Evolutionary conservation across 1,140 invertebrate genomes (phyloP).

Genomic region (Caerostris darwini): DNA sequence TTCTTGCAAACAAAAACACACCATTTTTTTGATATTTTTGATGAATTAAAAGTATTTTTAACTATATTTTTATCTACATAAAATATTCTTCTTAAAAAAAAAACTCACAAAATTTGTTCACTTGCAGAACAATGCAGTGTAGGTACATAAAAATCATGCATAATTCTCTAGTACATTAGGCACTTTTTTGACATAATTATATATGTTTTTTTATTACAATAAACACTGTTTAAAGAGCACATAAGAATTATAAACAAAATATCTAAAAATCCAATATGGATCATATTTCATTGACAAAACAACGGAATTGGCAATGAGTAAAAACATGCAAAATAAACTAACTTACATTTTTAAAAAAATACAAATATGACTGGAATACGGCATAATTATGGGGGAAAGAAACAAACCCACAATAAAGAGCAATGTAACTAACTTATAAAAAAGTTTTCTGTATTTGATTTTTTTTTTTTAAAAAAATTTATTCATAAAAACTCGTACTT

Average conservation of each 20-base stretch:
- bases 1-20: constrained; percentile 64
- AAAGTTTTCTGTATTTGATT: no score
- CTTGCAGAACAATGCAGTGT: constrained; percentile 57
- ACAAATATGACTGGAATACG: neutral
- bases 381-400: neutral
- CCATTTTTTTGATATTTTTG: constrained; percentile 10
- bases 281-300: constrained; percentile 34
- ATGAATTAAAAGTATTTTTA: constrained; percentile 19
- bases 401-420: neutral
- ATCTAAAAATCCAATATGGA: constrained; percentile 71
- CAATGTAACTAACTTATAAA: no score
- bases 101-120: constrained; percentile 75
- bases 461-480: no score
- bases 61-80: constrained; percentile 18
- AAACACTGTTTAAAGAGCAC: constrained; percentile 20
- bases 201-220: constrained; percentile 46
- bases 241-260: constrained; percentile 2
- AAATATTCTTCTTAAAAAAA: constrained; percentile 30
- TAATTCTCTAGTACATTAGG: constrained; percentile 61
- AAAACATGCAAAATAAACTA: constrained; percentile 7
- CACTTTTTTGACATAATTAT: constrained; percentile 66
- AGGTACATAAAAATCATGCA: constrained; percentile 63
- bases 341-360: neutral
- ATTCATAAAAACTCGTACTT: no score
- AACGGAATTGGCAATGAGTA: neutral